Evolutionary conservation across 1,140 invertebrate species (phyloP), one percentile per base, ranked within the genome.

Genomic region (Chelonus insularis): DNA sequence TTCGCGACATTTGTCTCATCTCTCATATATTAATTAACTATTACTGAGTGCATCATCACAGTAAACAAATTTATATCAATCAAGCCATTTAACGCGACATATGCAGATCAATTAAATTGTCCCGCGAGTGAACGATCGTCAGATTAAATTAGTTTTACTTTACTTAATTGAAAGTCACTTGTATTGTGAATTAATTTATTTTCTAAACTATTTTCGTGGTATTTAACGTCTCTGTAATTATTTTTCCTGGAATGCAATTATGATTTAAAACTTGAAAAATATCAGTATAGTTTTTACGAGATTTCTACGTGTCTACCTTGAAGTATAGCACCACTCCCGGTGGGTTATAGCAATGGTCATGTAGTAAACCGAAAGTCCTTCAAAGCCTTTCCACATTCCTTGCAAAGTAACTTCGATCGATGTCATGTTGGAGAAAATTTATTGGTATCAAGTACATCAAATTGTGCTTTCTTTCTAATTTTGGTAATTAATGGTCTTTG

Each of bases 11-110:
- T 43, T 43, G 4, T 9, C 14, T 39, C n/a, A 43, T 43, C 1
- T 20, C 14, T 7, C 14, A 16, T 43, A 18, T 20, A 43, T 43
- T 43, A 8, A 43, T 39, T 12, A 39, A 43, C 8, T 7, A 18
- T 18, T 6, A 16, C 16, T 20, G 6, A 2, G 16, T 43, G 8
- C 41, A 16, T 29, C 25, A 20, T 43, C 14, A 43, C 16, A 14
- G 16, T 43, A n/a, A 43, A 43, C 41, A 43, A 43, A 43, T 43
- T 43, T 43, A 18, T 43, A 16, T 2, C 41, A 43, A 43, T 43
- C 16, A 43, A 43, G 41, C 41, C 41, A 18, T 16, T 43, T 43
- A 18, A 43, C 14, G 14, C 8, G 4, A 43, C 8, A 16, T 43
- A 43, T 18, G 14, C 41, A 18, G 41, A 43, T 43, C 41, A 43